Percentiles rank a stretch among this genome's conserved stretches.
These are phyloP conservation scores for Entosphenus tridentatus DNA, from an alignment of 2,113 vertebrate genomes.

Conservation along the genomic window DNA sequence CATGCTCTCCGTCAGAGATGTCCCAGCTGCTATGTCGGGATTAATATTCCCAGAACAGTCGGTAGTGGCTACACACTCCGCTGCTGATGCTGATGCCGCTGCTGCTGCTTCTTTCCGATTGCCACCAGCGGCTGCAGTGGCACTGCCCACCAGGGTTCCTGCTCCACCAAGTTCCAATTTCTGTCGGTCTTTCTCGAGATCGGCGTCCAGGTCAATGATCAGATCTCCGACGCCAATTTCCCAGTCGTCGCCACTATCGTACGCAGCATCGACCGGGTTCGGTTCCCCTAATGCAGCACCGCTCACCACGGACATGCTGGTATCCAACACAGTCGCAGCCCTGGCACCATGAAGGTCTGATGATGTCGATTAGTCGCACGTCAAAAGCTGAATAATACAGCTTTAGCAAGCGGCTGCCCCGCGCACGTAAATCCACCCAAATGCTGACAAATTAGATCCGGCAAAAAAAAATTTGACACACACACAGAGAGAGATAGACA, in stretches of 20 bases:
- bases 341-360: not conserved
- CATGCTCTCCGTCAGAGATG: conserved; percentile 87
- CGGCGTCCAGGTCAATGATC: conserved; percentile 98
- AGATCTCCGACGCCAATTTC: conserved; percentile 99
- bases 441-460: too few relatives aligned
- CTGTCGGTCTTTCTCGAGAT: conserved; percentile 93
- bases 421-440: too few relatives aligned
- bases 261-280: conserved; percentile 87
- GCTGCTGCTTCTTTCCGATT: not conserved
- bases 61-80: not conserved
- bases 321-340: conserved; percentile 1
- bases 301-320: conserved; percentile 29
- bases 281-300: conserved; percentile 99
- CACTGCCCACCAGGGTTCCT: conserved; percentile 75
- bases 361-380: not conserved
- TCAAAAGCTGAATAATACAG: too few relatives aligned
- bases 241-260: conserved; percentile 99
- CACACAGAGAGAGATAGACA: not conserved
- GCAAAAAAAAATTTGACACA: not conserved
- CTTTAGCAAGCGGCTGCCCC: too few relatives aligned
- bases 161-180: conserved; percentile 82
- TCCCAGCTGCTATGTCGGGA: conserved; percentile 26
- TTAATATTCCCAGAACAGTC: too few relatives aligned
- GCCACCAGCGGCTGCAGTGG: conserved; percentile 46
- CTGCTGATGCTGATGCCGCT: not conserved